Evolutionary conservation across 2,888 invertebrate species (phyloP).

Genomic region (Gibbula magus): DNA sequence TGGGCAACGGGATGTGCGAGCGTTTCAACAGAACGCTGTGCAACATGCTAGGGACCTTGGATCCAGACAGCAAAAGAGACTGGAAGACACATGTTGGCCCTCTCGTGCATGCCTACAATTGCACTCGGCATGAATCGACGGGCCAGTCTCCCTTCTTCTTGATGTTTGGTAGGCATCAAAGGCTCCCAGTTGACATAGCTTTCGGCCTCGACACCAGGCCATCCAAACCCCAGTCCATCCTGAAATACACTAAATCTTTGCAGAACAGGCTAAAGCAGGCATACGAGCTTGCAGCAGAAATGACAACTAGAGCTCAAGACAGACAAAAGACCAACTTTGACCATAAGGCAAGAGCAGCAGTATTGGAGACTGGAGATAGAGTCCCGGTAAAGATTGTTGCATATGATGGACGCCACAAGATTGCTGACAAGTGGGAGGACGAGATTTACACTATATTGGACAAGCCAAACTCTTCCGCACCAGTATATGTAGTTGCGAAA

Average conservation of each 20-base stretch:
- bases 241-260: neutral
- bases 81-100: neutral
- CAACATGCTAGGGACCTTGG: neutral
- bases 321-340: neutral
- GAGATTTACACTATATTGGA: neutral
- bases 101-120: slow-evolving; percentile 22
- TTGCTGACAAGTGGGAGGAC: slow-evolving; percentile 7
- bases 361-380: neutral
- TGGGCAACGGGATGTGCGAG: neutral
- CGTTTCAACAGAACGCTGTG: neutral
- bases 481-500: neutral
- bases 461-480: neutral
- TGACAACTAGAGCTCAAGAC: neutral
- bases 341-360: neutral
- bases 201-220: neutral
- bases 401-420: neutral
- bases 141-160: neutral
- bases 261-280: neutral
- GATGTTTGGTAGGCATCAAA: slow-evolving; percentile 9
- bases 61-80: neutral
- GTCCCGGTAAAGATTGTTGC: neutral
- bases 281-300: neutral
- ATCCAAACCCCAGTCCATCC: neutral
- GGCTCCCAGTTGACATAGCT: neutral
- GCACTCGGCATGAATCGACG: neutral